Evolutionary conservation across 2,888 invertebrate genomes (phyloP), one percentile per base, ranked within the genome.

Genomic region (Eustalomyia histrio): DNA sequence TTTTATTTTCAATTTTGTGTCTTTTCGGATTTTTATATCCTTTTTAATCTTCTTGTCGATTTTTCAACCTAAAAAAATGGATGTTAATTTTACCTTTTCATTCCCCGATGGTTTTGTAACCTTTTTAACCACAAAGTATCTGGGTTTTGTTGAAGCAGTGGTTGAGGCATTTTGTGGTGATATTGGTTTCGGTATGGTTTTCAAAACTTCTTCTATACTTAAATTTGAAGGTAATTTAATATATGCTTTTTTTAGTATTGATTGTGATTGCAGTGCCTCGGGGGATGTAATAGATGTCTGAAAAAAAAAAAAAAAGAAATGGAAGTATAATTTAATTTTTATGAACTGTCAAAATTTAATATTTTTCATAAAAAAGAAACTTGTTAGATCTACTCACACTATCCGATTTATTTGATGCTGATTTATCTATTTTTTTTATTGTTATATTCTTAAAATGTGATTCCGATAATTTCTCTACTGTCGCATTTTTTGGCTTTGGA

Each of bases 111-210:
- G 50, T 47, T 61, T 60, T 50, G 73, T 50, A 50, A 79, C 60
- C 35, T 73, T 72, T 63, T 73, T 79, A 0, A 79, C 72, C 8
- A 79, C 61, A 61, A 79, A 79, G 35, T 72, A 79, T 79, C 72
- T 73, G 6, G 71, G 60, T 17, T 8, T 76, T 10, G 16, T 60
- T 5, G 14, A 0, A 4, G 35, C 47, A 60, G 43, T 24, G 8
- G 14, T 47, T 29, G 29, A 72, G 5, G 10, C 3, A 57, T 24
- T 57, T 16, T 57, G 33, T n/a, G 47, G 17, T 29, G 24, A 47
- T n/a, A n/a, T 39, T 16, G 58, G 33, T 1, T 72, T 71, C 1
- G 71, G 60, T n/a, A 64, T 18, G 24, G 57, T 63, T 67, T 72
- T 78, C 33, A 65, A 43, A 43, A 71, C 33, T 43, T 35, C 33